Conservation (phyloP, 2,797 vertebrate species). For the Chaetodon trifasciatus region DNA sequence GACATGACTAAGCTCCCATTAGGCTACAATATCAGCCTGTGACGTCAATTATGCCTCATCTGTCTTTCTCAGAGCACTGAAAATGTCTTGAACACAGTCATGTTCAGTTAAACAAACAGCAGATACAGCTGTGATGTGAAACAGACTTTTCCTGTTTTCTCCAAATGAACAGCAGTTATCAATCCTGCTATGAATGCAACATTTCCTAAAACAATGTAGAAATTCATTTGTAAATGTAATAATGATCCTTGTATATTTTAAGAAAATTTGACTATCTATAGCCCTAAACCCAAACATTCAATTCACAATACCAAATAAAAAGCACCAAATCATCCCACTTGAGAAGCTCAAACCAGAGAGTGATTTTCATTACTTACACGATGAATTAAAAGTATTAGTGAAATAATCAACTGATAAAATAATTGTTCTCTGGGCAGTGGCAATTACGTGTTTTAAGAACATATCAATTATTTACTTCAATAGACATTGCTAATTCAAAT, state of each 20-base stretch:
- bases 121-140: conserved; percentile 1
- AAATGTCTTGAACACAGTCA: not conserved
- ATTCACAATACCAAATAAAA: not conserved
- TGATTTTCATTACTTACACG: not conserved
- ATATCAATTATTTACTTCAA: not conserved
- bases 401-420: not conserved
- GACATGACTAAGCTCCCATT: conserved; percentile 9
- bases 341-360: not conserved
- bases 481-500: not conserved
- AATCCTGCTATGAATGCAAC: not conserved
- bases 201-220: not conserved
- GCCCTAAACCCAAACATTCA: not conserved
- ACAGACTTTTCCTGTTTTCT: not conserved
- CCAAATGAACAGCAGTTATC: not conserved
- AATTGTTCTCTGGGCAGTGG: not conserved
- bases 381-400: not conserved
- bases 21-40: conserved; percentile 30
- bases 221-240: not conserved
- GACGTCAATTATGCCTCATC: conserved; percentile 20
- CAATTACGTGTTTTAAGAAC: not conserved
- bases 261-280: too few species aligned
- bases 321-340: not conserved
- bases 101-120: conserved; percentile 3
- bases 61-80: not conserved
- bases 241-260: not conserved